Evolutionary conservation across 2,797 vertebrate genomes (phyloP), one percentile per base, ranked within the genome.

Genomic region (Mareca strepera): DNA sequence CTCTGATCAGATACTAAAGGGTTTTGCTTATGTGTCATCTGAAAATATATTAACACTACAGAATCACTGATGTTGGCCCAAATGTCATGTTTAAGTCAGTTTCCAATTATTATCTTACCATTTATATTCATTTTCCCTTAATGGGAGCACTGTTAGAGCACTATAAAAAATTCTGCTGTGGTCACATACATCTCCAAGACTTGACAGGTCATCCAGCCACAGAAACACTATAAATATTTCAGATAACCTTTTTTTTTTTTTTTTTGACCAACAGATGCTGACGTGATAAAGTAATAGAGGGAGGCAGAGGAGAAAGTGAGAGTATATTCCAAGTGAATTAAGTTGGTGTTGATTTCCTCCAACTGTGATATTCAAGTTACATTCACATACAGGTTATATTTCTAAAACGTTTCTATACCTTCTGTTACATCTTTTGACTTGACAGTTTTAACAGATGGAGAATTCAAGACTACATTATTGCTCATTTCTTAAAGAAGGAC

Each of bases 91-190:
- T 74, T 85, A 75, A 80, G 82, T 62, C 48, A 28, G 33, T 68
- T 95, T 79, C 64, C 68, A 89, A 80, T 85, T 87, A 80, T 93
- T 80, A 80, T 85, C 48, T 88, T 74, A 58, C 35, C 28, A 80
- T 87, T 93, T 91, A 68, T 82, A 85, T 89, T 85, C 11, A 82
- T 94, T 95, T 76, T 64, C 48, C 22, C 48, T 87, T 91, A 95
- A 82, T 66, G 50, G 17, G 4, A 66, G 20, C 26, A 37, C 20
- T 70, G 60, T 37, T 82, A 63, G 11, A 90, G 22, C 55, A 50
- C 26, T 43, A 77, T 55, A 73, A 94, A 92, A 84, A 63, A 53
- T 76, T 89, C 50, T 94, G 62, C 35, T 76, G 18, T 64, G 69
- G 26, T 72, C 76, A 86, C n/a, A 69, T 37, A 23, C 9, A 39